Evolutionary conservation across 2,888 invertebrate genomes (phyloP).

Genomic region (Callinectes sapidus): DNA sequence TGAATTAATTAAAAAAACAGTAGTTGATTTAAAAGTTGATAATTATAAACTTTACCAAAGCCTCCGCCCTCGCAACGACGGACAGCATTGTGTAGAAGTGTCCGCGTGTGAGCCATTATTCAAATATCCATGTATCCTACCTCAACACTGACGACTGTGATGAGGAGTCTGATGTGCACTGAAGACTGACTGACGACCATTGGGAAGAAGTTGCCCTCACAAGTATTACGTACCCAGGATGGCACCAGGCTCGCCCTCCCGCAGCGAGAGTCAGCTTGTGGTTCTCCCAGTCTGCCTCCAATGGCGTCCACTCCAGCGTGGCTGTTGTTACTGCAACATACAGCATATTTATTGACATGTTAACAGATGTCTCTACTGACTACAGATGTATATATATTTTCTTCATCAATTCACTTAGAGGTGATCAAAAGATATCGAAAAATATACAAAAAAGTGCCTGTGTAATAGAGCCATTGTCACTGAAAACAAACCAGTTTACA

Average conservation of each 20-base stretch:
- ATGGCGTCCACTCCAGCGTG: not conserved
- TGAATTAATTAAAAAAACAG: not conserved
- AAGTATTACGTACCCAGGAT: not conserved
- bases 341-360: constrained; percentile 16
- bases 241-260: not conserved
- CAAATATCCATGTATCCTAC: constrained; percentile 28
- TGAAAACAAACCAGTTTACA: not conserved
- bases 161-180: constrained; percentile 31
- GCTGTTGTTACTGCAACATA: not conserved
- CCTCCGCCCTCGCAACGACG: not conserved
- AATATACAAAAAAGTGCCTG: not conserved
- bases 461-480: not conserved
- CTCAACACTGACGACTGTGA: constrained; percentile 42
- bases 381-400: not conserved
- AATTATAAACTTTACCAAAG: not conserved
- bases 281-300: not conserved
- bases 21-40: not conserved
- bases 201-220: not conserved
- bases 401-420: not conserved
- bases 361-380: constrained; percentile 15
- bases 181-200: constrained; percentile 13
- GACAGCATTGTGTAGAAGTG: not conserved
- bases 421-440: not conserved
- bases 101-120: constrained; percentile 4
- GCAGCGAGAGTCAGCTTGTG: not conserved